Conservation (phyloP, 2,797 vertebrate genomes). For the Melanotaenia nigrans region DNA sequence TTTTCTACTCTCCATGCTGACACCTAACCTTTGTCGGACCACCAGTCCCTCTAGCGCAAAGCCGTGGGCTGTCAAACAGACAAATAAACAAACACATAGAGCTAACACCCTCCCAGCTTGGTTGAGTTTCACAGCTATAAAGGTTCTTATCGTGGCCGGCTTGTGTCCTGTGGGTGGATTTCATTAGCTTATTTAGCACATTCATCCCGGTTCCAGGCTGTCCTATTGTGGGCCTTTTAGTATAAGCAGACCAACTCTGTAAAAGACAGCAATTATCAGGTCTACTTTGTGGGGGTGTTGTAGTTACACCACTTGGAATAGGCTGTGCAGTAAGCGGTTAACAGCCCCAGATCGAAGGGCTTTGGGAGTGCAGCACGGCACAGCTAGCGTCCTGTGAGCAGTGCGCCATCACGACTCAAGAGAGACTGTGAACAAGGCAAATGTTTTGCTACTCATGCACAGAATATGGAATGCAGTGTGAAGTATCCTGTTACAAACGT, state of each 20-base stretch:
- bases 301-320: conserved; percentile 71
- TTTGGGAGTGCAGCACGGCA: conserved; percentile 30
- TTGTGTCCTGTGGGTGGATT: conserved; percentile 79
- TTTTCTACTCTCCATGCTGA: conserved; percentile 69
- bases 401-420: conserved; percentile 49
- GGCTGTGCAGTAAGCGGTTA: conserved; percentile 59
- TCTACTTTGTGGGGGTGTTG: conserved; percentile 73
- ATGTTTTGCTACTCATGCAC: conserved; percentile 54
- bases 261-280: conserved; percentile 77
- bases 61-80: conserved; percentile 72
- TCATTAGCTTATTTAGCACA: conserved; percentile 81
- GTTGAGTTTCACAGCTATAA: conserved; percentile 74
- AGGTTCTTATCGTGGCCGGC: conserved; percentile 76
- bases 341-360: conserved; percentile 45
- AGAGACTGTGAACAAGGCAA: conserved; percentile 62
- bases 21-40: conserved; percentile 76
- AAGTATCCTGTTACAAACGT: conserved; percentile 69
- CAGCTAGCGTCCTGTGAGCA: conserved; percentile 43
- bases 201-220: conserved; percentile 69
- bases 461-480: conserved; percentile 56
- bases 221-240: conserved; percentile 77
- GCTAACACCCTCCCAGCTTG: conserved; percentile 65
- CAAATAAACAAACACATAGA: conserved; percentile 73
- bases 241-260: conserved; percentile 64
- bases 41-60: conserved; percentile 60